These are phyloP conservation scores for Dolomedes plantarius DNA, from an alignment of 2,888 invertebrate genomes.

Conservation along the genomic window DNA sequence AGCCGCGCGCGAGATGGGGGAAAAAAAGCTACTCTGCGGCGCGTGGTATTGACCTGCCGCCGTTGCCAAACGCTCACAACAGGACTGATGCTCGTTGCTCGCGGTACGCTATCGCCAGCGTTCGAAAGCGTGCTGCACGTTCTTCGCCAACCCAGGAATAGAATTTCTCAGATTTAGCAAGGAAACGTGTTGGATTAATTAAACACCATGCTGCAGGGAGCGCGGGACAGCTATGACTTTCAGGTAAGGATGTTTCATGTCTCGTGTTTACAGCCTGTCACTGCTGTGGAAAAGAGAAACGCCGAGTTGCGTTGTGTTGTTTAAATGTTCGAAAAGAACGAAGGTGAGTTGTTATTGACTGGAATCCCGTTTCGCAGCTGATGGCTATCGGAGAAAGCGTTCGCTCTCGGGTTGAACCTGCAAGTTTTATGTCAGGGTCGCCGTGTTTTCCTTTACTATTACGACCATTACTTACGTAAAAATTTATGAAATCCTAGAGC, in stretches of 20 bases:
- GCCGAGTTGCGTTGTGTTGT: background rate
- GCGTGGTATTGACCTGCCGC: slow-evolving; percentile 61
- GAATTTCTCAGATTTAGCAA: background rate
- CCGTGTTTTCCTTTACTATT: background rate
- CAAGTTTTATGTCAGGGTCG: background rate
- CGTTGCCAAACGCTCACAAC: slow-evolving; percentile 32
- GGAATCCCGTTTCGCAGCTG: slow-evolving; percentile 32
- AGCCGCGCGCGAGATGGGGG: slow-evolving; percentile 45
- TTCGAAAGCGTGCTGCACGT: slow-evolving; percentile 11
- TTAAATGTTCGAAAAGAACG: background rate
- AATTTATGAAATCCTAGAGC: no score
- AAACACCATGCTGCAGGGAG: slow-evolving; percentile 54
- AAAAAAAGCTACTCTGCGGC: slow-evolving; percentile 14
- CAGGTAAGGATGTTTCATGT: slow-evolving; percentile 31
- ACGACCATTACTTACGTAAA: no score
- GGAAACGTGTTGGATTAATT: slow-evolving; percentile 55
- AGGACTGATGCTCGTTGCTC: background rate
- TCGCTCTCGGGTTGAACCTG: background rate
- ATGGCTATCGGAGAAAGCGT: slow-evolving; percentile 15
- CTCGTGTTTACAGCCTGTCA: background rate
- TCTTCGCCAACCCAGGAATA: background rate
- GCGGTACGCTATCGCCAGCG: background rate
- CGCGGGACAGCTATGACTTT: slow-evolving; percentile 10
- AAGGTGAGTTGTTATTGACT: slow-evolving; percentile 32
- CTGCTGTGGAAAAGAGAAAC: background rate